phyloP scores from a whole-genome alignment of 2,797 vertebrate genomes.

The Echeneis naucrates region DNA sequence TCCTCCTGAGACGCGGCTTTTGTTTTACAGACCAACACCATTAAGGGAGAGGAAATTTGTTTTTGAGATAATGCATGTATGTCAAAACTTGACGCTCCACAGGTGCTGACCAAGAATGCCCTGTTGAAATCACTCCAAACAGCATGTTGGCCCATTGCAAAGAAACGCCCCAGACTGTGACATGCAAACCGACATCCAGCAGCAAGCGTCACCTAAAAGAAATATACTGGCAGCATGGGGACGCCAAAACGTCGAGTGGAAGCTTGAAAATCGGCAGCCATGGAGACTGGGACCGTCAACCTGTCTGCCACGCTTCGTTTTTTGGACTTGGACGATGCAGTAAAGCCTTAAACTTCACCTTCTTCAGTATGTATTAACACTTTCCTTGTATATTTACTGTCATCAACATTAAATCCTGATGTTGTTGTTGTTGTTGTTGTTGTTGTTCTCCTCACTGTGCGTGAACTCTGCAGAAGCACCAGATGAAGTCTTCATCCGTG shows the following conservation, averaged over 20 bases:
- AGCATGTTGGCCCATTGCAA: conserved; percentile 66
- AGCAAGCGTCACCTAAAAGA: not conserved
- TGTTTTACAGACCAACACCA: conserved; percentile 26
- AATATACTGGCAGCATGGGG: conserved; percentile 49
- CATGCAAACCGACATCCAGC: conserved; percentile 2
- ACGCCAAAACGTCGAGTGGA: rapidly evolving
- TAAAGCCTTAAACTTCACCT: conserved; percentile 54
- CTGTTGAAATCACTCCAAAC: conserved; percentile 62
- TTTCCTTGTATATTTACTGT: not conserved
- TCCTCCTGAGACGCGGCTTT: conserved; percentile 42
- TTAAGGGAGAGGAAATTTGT: conserved; percentile 22
- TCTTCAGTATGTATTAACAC: conserved; percentile 73
- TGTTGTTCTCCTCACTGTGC: not conserved
- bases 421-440: not conserved
- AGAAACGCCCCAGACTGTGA: rapidly evolving
- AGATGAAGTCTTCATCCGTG: conserved; percentile 59
- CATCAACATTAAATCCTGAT: not conserved
- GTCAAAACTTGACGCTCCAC: not conserved
- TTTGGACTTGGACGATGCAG: conserved; percentile 6
- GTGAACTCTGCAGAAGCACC: conserved; percentile 62
- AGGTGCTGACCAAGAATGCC: conserved; percentile 67
- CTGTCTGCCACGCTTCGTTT: conserved; percentile 51
- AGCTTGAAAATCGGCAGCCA: conserved; percentile 9
- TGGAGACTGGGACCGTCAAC: conserved; percentile 53
- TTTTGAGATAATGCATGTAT: conserved; percentile 15